A percentile compares a stretch with the other conserved stretches of the same genome.
Evolutionary conservation across 2,797 vertebrate species (phyloP).

Genomic region (Sebastes alutus): DNA sequence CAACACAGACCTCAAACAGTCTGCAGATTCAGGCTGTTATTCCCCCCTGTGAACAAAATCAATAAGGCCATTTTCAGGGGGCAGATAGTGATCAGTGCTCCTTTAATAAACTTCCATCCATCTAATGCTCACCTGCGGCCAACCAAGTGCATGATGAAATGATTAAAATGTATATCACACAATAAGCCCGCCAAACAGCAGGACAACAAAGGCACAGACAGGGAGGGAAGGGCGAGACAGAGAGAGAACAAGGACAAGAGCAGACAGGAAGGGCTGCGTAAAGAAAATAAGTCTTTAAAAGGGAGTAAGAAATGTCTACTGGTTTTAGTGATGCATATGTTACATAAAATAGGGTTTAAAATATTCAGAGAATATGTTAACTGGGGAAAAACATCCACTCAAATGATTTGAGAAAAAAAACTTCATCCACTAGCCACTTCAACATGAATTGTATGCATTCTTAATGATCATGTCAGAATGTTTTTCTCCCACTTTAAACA

Average conservation of each 20-base stretch:
- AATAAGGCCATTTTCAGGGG: slow-evolving; percentile 79
- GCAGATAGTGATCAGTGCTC: slow-evolving; percentile 78
- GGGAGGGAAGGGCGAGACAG: slow-evolving; percentile 33
- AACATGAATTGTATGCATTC: slow-evolving; percentile 6
- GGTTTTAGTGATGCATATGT: background rate
- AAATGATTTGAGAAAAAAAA: background rate
- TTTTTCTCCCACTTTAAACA: slow-evolving; percentile 51
- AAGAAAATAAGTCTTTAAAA: slow-evolving; percentile 14
- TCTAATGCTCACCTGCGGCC: slow-evolving; percentile 65
- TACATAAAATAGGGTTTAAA: slow-evolving; percentile 1
- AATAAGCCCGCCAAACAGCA: slow-evolving; percentile 47
- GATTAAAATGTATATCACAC: slow-evolving; percentile 77
- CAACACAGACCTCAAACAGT: slow-evolving; percentile 48
- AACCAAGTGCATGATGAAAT: slow-evolving; percentile 69
- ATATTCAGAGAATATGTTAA: slow-evolving; percentile 9
- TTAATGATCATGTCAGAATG: slow-evolving; percentile 28
- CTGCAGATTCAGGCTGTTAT: slow-evolving; percentile 51
- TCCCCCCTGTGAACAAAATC: slow-evolving; percentile 69
- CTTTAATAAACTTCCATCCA: slow-evolving; percentile 82
- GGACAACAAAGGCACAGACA: slow-evolving; percentile 46
- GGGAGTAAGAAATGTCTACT: background rate
- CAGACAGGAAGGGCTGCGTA: slow-evolving; percentile 9
- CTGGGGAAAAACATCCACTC: background rate
- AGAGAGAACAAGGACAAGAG: slow-evolving; percentile 37
- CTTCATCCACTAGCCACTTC: background rate